Evolutionary conservation across 2,888 invertebrate species (phyloP), one percentile per base, ranked within the genome.

Genomic region (Hypolimnas misippus): DNA sequence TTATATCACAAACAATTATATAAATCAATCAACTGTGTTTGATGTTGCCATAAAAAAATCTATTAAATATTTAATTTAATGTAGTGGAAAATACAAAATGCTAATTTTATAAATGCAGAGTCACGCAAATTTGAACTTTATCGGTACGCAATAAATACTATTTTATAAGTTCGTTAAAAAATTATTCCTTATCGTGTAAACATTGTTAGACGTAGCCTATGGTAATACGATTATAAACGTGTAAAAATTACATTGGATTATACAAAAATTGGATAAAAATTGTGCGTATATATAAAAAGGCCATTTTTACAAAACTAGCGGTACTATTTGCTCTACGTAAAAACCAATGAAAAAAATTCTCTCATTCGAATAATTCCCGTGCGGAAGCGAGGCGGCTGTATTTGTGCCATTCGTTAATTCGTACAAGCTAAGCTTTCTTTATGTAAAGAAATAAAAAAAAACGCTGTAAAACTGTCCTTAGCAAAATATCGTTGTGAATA

Each of bases 401-500:
- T 59, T 44, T 57, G 62, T 62, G 71, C 68, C 73, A 73, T 71
- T 70, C 72, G 65, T 67, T 53, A 57, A 62, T 56, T 46, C 19
- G 44, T 40, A 40, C 55, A 62, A 69, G 76, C 70, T 70, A 84
- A 86, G 86, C 86, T 82, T 82, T 5, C 2, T 79, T 81, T 78
- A 83, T 82, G 78, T 79, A 78, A 78, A 81, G 72, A 78, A 78
- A 75, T 75, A 76, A 78, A 77, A n/a, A n/a, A 77, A 77, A 69
- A 73, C 35, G 73, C 72, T 84, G 83, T 83, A 85, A 82, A 87
- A 78, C 71, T 70, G 74, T 82, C 73, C n/a, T 71, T 90, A 89
- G 87, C 86, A 90, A 90, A 90, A 90, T 89, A 88, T 78, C 81
- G 77, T 72, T 70, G 77, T 82, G 77, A 8, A 46, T 38, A 44